Conservation (phyloP, 2,797 vertebrate species). For the Rhinoraja longicauda region DNA sequence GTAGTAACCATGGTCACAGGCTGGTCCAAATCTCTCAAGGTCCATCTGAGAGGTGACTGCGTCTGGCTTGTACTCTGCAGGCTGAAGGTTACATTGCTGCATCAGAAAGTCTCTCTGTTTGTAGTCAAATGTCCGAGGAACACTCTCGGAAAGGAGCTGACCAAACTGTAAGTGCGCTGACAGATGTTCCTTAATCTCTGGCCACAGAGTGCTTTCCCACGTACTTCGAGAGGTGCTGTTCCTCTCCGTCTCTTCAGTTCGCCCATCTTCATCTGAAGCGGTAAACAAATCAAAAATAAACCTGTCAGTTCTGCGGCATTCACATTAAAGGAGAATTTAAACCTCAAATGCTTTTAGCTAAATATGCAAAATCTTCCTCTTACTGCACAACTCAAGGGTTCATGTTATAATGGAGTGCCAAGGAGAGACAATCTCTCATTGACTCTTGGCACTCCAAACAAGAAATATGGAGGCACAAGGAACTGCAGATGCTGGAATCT, state of each 20-base stretch:
- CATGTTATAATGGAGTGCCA: no score
- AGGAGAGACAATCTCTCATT: no score
- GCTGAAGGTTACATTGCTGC: slow-evolving; percentile 68
- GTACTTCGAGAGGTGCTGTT: slow-evolving; percentile 43
- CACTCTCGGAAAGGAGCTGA: slow-evolving; percentile 64
- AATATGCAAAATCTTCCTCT: not conserved
- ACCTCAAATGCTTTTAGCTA: not conserved
- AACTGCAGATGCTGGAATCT: no score
- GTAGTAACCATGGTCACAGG: slow-evolving; percentile 62
- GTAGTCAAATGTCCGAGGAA: slow-evolving; percentile 66
- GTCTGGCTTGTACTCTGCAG: slow-evolving; percentile 56
- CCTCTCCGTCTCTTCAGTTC: slow-evolving; percentile 41
- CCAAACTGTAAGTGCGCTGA: slow-evolving; percentile 59
- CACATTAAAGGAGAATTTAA: not conserved
- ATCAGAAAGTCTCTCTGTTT: slow-evolving; percentile 61
- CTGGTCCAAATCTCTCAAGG: slow-evolving; percentile 48
- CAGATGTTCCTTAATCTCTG: slow-evolving; percentile 55
- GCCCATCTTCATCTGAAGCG: slow-evolving; percentile 33
- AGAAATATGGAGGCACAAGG: no score
- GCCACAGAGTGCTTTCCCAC: slow-evolving; percentile 76
- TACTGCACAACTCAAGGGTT: not conserved
- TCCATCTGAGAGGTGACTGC: slow-evolving; percentile 44
- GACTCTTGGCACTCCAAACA: no score
- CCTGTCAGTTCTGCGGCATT: not conserved
- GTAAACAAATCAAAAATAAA: not conserved